Percentiles rank a stretch among this genome's conserved stretches.
Conservation (phyloP, 1,140 invertebrate genomes). For the Tetragonula clypearis region DNA sequence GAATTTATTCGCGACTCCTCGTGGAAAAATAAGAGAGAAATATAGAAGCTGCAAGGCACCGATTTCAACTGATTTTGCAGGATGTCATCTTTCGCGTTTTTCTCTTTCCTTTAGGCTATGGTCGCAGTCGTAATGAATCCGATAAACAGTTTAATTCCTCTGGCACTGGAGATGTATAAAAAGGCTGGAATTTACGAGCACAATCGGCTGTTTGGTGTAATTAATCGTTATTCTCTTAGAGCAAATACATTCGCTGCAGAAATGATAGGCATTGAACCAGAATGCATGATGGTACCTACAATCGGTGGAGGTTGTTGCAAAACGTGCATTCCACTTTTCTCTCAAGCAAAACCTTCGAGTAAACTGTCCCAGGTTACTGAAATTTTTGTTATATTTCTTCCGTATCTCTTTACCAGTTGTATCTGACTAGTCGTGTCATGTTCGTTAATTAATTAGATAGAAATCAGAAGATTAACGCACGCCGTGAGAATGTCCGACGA, state of each 20-base stretch:
- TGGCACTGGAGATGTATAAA: slow-evolving; percentile 83
- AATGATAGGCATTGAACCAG: slow-evolving; percentile 83
- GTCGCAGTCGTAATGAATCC: slow-evolving; percentile 84
- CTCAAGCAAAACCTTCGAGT: slow-evolving; percentile 85
- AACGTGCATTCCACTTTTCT: slow-evolving; percentile 92
- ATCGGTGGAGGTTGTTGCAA: slow-evolving; percentile 91
- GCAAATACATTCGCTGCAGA: slow-evolving; percentile 88
- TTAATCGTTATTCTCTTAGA: slow-evolving; percentile 88
- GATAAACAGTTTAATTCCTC: slow-evolving; percentile 83
- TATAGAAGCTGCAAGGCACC: neutral
- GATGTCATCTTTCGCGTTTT: neutral
- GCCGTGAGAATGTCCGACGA: slow-evolving; percentile 73
- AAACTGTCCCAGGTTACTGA: slow-evolving; percentile 74
- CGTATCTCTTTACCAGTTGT: neutral
- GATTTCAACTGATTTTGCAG: neutral
- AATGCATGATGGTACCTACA: slow-evolving; percentile 88
- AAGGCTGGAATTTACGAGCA: slow-evolving; percentile 85
- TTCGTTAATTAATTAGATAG: slow-evolving; percentile 70
- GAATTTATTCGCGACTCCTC: too few relatives aligned
- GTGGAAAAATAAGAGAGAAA: too few relatives aligned
- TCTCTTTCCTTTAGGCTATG: slow-evolving; percentile 79
- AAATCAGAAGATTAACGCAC: slow-evolving; percentile 75
- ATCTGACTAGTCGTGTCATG: neutral
- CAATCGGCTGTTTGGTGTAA: slow-evolving; percentile 89
- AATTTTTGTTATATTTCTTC: neutral